A percentile compares a stretch with the other conserved stretches of the same genome.
Conservation (phyloP, 2,888 invertebrate species). For the Drosophila robusta region DNA sequence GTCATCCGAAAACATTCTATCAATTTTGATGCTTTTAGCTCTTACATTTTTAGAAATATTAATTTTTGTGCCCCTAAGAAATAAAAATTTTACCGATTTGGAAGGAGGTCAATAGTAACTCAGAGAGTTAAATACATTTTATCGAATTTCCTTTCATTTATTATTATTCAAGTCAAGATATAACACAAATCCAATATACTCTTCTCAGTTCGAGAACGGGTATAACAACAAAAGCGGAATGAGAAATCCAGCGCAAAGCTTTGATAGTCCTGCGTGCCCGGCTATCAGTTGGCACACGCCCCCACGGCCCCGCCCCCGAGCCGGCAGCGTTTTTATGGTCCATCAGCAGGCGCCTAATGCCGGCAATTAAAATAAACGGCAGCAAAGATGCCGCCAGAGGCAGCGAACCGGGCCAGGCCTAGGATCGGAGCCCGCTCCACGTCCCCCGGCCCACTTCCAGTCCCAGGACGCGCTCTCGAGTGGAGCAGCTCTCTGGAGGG, state of each 20-base stretch:
- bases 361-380: slow-evolving; percentile 79
- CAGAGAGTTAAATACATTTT: too few relatives aligned
- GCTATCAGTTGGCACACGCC: background rate
- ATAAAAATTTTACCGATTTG: too few relatives aligned
- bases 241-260: slow-evolving; percentile 29
- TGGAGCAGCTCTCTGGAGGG: slow-evolving; percentile 3
- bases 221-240: background rate
- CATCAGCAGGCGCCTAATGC: slow-evolving; percentile 74
- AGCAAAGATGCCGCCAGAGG: slow-evolving; percentile 31
- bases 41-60: too few relatives aligned
- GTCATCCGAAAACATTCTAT: too few relatives aligned
- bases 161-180: too few relatives aligned
- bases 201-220: too few relatives aligned
- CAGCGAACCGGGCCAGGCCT: background rate
- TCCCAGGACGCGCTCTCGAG: slow-evolving; percentile 11
- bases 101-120: too few relatives aligned
- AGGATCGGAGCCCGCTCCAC: background rate
- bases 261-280: slow-evolving; percentile 18
- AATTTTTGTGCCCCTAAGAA: too few relatives aligned
- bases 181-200: too few relatives aligned
- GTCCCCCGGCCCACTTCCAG: slow-evolving; percentile 5
- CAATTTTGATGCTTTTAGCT: too few relatives aligned
- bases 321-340: slow-evolving; percentile 68
- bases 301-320: background rate
- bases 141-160: too few relatives aligned